These are phyloP conservation scores for Synchiropus splendidus DNA, from an alignment of 2,113 vertebrate species.

Conservation along the genomic window DNA sequence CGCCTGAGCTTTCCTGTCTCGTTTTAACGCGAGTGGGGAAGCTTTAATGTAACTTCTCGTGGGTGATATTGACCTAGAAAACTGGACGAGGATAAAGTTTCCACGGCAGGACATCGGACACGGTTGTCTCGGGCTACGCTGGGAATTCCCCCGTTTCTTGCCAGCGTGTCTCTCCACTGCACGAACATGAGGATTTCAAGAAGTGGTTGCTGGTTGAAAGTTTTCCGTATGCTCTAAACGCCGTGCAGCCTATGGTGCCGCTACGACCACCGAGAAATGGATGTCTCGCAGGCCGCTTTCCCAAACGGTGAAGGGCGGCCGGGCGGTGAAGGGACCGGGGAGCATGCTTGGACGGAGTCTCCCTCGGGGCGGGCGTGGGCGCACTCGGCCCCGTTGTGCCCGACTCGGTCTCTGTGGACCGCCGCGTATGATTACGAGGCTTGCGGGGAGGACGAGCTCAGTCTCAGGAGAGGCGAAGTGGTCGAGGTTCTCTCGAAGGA, in stretches of 20 bases:
- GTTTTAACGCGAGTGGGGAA: not conserved
- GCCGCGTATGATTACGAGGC: constrained; percentile 82
- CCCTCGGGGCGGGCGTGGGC: constrained; percentile 62
- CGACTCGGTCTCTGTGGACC: constrained; percentile 72
- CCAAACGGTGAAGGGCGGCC: constrained; percentile 71
- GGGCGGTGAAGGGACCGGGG: constrained; percentile 45
- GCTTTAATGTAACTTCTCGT: not conserved
- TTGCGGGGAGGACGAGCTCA: constrained; percentile 81
- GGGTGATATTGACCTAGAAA: constrained; percentile 17
- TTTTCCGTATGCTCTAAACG: constrained; percentile 39
- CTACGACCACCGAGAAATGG: constrained; percentile 68
- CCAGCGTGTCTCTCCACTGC: constrained; percentile 5
- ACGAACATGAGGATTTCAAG: constrained; percentile 30
- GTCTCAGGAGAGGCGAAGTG: constrained; percentile 74
- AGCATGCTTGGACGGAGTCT: constrained; percentile 57
- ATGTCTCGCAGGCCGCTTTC: constrained; percentile 73
- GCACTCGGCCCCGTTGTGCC: constrained; percentile 66
- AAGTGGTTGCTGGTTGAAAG: constrained; percentile 26
- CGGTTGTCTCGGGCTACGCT: constrained; percentile 8
- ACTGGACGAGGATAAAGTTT: constrained; percentile 23
- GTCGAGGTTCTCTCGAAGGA: constrained; percentile 84
- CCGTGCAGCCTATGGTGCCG: constrained; percentile 65
- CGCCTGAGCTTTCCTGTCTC: not conserved
- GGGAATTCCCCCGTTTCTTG: constrained; percentile 9
- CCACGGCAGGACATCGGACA: constrained; percentile 53